Evolutionary conservation across 2,888 invertebrate genomes (phyloP).

Genomic region (Diplazon laetatorius): DNA sequence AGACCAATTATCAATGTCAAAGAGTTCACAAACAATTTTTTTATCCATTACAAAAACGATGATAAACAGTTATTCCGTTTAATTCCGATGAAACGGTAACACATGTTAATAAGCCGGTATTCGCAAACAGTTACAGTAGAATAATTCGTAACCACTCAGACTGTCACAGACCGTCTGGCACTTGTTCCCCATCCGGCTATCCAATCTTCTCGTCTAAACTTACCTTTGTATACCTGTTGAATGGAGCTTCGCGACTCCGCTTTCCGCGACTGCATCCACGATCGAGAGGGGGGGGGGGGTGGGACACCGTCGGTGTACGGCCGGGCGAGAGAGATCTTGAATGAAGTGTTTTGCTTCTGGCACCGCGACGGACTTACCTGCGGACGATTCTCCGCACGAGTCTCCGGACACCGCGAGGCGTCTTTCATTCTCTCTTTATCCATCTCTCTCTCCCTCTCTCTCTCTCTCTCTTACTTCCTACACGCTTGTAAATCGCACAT

Average conservation of each 20-base stretch:
- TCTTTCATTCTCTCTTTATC: too few species aligned
- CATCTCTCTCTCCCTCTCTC: too few species aligned
- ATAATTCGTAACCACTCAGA: not conserved
- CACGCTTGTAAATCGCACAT: not conserved
- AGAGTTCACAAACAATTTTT: too few species aligned
- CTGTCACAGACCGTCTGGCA: not conserved
- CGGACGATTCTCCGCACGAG: slow-evolving; percentile 8
- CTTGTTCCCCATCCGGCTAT: slow-evolving; percentile 7
- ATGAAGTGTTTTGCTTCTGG: slow-evolving; percentile 20
- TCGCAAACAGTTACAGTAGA: not conserved
- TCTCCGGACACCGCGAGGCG: not conserved
- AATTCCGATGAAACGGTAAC: too few species aligned
- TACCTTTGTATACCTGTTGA: slow-evolving; percentile 39
- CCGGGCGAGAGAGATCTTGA: slow-evolving; percentile 17
- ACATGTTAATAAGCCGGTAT: too few species aligned
- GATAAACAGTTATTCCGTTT: too few species aligned
- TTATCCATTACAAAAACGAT: too few species aligned
- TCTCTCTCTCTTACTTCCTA: too few species aligned
- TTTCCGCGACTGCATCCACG: slow-evolving; percentile 4
- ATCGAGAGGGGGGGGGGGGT: too few species aligned
- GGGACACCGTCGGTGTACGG: too few species aligned
- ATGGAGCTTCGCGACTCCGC: slow-evolving; percentile 38
- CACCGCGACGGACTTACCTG: not conserved
- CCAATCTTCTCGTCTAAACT: slow-evolving; percentile 34
- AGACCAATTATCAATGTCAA: too few species aligned